Base-by-base conservation (phyloP, 92 coral and sea anemone genomes). In the Palythoa heliodiscus region DNA sequence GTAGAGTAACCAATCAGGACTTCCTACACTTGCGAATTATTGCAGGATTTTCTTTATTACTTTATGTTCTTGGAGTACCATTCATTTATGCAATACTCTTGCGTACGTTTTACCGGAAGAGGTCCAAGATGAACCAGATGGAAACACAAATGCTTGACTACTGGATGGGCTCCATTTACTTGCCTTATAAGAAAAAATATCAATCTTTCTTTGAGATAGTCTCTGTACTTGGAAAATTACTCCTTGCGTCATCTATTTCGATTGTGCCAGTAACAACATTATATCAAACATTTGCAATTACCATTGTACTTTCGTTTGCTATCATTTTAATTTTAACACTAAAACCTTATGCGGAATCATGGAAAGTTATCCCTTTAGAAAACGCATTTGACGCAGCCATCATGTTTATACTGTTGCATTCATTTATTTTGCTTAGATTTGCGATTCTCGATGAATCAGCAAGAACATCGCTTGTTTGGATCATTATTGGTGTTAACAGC, bases 231-330 rank as follows among this genome's bases (percentile, higher is more conserved):
- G 39, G 94, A 53, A 89, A 89, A 57, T 77, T 93, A 76, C 57
- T 91, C 9, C 77, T 93, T n/a, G 97, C 97, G 1, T 81, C 66
- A 12, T 77, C 87, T 54, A 81, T 93, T 11, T 88, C 97, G 22
- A 29, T 93, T 66, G 76, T 93, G n/a, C 91, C 90, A 39, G 75
- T 73, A 48, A 86, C 90, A 7, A 74, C 90, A 24, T 82, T 90
- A 15, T 85, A 82, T 82, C 97, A 91, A 81, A 90, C 92, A 15
- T 71, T 86, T 52, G 84, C 90, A 10, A 77, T 91, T 50, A 76
- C 86, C 55, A 58, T 82, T 13, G 88, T 91, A 12, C 48, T 86
- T 40, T 24, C 76, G 57, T 37, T 70, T 2, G 86, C 90, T 11
- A 55, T 91, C 76, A 48, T 81, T 70, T 89, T 86, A 47, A 83